Conservation (phyloP, 2,113 vertebrate species). For the Brienomyrus brachyistius region DNA sequence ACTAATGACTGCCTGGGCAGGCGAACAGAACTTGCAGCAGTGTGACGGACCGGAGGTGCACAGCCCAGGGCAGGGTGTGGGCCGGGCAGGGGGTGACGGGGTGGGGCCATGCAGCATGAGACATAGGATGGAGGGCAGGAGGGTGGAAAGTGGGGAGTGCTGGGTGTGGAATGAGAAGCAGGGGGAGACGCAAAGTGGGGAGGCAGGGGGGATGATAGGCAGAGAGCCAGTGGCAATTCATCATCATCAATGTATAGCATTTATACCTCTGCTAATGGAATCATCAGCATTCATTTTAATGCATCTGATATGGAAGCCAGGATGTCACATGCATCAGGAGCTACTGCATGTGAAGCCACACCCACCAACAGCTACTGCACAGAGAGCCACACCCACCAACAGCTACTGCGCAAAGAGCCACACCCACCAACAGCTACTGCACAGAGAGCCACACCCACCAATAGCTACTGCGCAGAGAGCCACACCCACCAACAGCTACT, state of each 20-base stretch:
- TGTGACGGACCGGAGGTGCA: background rate
- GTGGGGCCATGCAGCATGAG: background rate
- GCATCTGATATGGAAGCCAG: background rate
- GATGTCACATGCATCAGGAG: background rate
- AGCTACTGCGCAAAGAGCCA: background rate
- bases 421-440: background rate
- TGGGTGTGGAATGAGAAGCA: background rate
- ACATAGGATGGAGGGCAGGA: background rate
- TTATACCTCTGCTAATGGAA: background rate
- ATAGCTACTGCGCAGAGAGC: background rate
- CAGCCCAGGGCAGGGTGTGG: background rate
- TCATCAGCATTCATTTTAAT: background rate
- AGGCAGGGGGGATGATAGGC: background rate
- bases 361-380: background rate
- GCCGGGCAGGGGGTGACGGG: background rate
- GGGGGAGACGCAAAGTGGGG: background rate
- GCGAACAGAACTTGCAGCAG: background rate
- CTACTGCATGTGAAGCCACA: background rate
- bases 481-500: background rate
- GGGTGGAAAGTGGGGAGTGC: background rate
- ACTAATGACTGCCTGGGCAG: constrained; percentile 10
- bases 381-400: background rate
- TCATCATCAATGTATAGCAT: background rate
- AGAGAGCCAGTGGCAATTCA: background rate
- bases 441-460: background rate